phyloP scores from a whole-genome alignment of 2,888 invertebrate genomes.

The Athalia rosae region DNA sequence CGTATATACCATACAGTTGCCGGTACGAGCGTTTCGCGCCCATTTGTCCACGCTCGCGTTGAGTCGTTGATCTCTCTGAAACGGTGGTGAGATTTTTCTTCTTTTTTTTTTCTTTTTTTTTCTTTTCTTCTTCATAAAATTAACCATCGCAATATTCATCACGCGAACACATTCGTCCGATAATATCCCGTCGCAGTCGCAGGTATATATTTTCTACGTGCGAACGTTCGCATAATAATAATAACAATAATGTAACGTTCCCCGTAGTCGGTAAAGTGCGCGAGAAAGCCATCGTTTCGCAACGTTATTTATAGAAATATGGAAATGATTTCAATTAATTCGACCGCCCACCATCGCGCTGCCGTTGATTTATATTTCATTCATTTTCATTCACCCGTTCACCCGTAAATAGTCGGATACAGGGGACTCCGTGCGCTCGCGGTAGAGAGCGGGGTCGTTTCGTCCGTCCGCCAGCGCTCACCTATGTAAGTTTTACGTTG shows the following conservation, averaged over 20 bases:
- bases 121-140: too few relatives aligned
- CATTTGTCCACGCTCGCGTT: conserved; percentile 10
- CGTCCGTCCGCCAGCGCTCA: conserved; percentile 8
- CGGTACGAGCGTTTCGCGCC: conserved; percentile 26
- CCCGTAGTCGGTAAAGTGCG: not conserved
- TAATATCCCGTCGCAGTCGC: too few relatives aligned
- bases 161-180: too few relatives aligned
- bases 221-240: too few relatives aligned
- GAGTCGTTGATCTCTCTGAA: conserved; percentile 19
- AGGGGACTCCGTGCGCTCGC: too few relatives aligned
- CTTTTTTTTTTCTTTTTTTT: too few relatives aligned
- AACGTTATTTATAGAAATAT: too few relatives aligned
- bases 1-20: not conserved
- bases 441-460: not conserved
- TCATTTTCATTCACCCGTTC: conserved; percentile 56
- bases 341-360: not conserved
- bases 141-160: too few relatives aligned
- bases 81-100: not conserved
- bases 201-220: too few relatives aligned
- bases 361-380: conserved; percentile 60
- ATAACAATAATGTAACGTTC: too few relatives aligned
- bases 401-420: not conserved
- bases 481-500: not conserved
- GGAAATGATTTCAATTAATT: not conserved
- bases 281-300: not conserved